Conservation (phyloP, 2,888 invertebrate species). For the Pyrgus malvae region DNA sequence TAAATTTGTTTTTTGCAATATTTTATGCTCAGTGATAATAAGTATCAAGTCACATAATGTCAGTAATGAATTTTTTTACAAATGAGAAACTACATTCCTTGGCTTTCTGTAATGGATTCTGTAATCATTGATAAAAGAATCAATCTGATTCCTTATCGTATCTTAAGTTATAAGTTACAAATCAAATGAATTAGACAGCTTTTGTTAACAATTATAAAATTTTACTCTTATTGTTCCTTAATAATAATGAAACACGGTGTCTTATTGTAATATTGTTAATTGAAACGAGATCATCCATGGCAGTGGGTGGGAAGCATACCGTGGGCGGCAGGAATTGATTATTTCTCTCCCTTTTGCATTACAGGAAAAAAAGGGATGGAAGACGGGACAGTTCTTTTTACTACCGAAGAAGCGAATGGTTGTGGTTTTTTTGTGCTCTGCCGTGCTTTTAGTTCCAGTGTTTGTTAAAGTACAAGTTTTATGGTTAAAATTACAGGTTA, state of each 20-base stretch:
- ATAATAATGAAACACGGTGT: constrained; percentile 12
- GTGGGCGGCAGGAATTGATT: constrained; percentile 57
- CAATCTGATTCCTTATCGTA: too few species aligned
- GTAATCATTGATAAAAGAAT: too few species aligned
- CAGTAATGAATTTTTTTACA: too few species aligned
- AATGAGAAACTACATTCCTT: too few species aligned
- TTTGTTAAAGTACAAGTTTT: constrained; percentile 10
- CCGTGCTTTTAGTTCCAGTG: not conserved
- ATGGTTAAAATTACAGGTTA: too few species aligned
- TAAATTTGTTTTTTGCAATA: too few species aligned
- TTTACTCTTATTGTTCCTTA: not conserved
- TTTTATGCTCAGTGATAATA: too few species aligned
- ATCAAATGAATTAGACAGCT: too few species aligned
- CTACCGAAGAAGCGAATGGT: constrained; percentile 34
- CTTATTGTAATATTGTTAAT: constrained; percentile 55
- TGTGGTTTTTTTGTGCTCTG: constrained; percentile 31
- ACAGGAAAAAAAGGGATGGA: constrained; percentile 40
- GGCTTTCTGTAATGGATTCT: too few species aligned
- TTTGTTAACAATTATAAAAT: not conserved
- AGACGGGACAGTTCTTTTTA: constrained; percentile 35
- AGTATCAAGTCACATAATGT: too few species aligned
- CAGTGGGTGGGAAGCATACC: constrained; percentile 53
- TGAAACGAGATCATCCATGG: constrained; percentile 61
- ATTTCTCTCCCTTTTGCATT: constrained; percentile 39
- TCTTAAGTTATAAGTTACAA: too few species aligned